Evolutionary conservation across 2,797 vertebrate species (phyloP).

Genomic region (Capromys pilorides): DNA sequence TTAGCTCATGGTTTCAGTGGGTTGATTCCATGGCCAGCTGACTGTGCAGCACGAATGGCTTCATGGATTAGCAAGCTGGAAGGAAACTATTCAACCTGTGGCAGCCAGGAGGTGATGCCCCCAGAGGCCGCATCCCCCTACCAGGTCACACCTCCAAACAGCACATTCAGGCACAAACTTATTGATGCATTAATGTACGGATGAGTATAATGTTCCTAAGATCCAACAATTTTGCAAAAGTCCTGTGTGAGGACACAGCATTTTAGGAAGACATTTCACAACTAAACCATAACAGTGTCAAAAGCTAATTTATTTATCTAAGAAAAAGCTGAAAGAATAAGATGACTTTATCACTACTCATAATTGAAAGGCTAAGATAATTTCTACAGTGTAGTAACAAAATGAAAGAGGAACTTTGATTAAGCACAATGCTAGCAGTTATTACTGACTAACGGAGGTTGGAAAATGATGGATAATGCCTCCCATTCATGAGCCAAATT

Average conservation of each 20-base stretch:
- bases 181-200: background rate
- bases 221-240: background rate
- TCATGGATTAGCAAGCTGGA: background rate
- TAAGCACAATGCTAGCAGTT: background rate
- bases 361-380: constrained; percentile 44
- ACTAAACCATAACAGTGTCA: background rate
- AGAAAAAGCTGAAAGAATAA: background rate
- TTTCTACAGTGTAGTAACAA: constrained; percentile 17
- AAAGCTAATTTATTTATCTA: constrained; percentile 51
- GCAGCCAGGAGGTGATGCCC: background rate
- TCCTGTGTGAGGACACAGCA: background rate
- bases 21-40: background rate
- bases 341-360: constrained; percentile 1
- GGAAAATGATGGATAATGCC: background rate
- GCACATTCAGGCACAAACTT: background rate
- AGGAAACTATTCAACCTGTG: background rate
- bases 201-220: background rate
- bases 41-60: background rate
- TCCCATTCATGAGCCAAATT: background rate
- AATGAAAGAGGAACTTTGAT: background rate
- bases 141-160: background rate
- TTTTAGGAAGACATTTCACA: background rate
- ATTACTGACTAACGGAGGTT: background rate
- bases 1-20: background rate
- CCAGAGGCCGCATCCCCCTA: background rate